Evolutionary conservation across 2,113 vertebrate species (phyloP).

Genomic region (Tragelaphus buxtoni): DNA sequence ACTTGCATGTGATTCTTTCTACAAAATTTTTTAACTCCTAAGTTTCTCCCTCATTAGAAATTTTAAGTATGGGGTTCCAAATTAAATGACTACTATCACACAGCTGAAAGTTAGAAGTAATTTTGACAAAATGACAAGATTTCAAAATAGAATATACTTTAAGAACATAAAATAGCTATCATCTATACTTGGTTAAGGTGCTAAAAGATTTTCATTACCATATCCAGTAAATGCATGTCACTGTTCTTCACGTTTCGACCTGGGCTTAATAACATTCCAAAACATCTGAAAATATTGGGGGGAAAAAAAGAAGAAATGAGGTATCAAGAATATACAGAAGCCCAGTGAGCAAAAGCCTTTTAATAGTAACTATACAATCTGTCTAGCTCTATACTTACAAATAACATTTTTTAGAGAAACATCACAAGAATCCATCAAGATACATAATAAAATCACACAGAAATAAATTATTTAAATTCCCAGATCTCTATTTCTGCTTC

Average conservation of each 20-base stretch:
- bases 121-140: slow-evolving; percentile 39
- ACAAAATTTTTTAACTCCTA: neutral
- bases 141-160: slow-evolving; percentile 21
- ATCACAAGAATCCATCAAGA: slow-evolving; percentile 13
- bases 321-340: slow-evolving; percentile 32
- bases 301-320: neutral
- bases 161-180: slow-evolving; percentile 44
- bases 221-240: slow-evolving; percentile 97
- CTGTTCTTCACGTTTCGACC: slow-evolving; percentile 97
- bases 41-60: neutral
- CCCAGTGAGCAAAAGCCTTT: slow-evolving; percentile 42
- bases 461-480: slow-evolving; percentile 36
- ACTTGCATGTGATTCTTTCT: neutral
- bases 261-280: slow-evolving; percentile 97
- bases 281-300: slow-evolving; percentile 86
- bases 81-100: slow-evolving; percentile 12
- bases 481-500: slow-evolving; percentile 65
- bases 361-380: slow-evolving; percentile 23
- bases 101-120: neutral
- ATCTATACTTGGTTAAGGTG: slow-evolving; percentile 50
- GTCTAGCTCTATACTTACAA: slow-evolving; percentile 43
- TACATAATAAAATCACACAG: slow-evolving; percentile 17
- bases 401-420: neutral
- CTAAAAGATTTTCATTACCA: slow-evolving; percentile 85
- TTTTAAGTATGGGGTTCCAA: slow-evolving; percentile 31